A percentile compares a stretch with the other conserved stretches of the same genome.
These are phyloP conservation scores for Chauna torquata DNA, from an alignment of 2,113 vertebrate genomes.

Conservation along the genomic window DNA sequence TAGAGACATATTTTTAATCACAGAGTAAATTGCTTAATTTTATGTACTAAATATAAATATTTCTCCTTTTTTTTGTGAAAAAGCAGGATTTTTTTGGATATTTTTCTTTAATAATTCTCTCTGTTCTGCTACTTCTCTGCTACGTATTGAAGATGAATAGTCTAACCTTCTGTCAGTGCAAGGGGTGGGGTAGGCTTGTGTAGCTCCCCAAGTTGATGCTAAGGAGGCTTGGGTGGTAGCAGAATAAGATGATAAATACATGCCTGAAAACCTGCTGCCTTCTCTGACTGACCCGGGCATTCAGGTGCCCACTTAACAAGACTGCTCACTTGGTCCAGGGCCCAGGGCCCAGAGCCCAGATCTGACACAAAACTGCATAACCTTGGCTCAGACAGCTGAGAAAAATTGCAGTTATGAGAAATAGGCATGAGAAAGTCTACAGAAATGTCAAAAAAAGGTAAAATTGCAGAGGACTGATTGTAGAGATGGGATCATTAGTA, in stretches of 20 bases:
- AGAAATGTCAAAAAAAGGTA: neutral
- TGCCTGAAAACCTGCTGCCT: neutral
- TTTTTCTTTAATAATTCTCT: neutral
- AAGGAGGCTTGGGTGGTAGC: neutral
- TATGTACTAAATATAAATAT: neutral
- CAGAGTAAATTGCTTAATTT: neutral
- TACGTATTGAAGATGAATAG: neutral
- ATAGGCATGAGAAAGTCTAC: neutral
- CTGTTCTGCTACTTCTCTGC: neutral
- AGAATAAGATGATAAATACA: neutral
- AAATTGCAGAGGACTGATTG: neutral
- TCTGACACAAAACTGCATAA: neutral
- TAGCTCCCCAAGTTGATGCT: neutral
- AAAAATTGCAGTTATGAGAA: neutral
- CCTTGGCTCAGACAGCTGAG: neutral
- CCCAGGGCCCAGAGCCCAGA: neutral
- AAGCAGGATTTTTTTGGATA: accelerated
- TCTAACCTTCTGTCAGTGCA: neutral
- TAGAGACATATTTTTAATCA: neutral
- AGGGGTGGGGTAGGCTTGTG: neutral
- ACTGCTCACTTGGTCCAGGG: no score
- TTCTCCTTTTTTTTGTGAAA: neutral
- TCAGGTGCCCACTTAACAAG: neutral
- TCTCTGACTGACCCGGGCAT: neutral
- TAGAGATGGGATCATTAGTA: neutral